A percentile compares a stretch with the other conserved stretches of the same genome.
Conservation (phyloP, 1,140 invertebrate genomes). For the Procambarus virginalis region DNA sequence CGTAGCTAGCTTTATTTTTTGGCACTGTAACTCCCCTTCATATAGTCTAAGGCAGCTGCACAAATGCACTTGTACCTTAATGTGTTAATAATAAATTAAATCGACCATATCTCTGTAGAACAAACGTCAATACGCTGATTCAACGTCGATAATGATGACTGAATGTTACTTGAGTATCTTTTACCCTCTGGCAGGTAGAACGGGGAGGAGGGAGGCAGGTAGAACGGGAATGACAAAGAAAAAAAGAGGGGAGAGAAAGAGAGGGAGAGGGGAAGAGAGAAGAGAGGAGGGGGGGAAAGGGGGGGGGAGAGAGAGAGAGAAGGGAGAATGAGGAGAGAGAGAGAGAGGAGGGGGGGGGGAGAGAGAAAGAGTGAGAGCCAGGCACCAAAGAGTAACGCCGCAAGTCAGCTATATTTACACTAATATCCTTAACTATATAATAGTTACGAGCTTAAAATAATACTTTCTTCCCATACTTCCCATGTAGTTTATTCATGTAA, state of each 20-base stretch:
- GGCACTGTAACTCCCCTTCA: too few relatives aligned
- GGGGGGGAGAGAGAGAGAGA: not conserved
- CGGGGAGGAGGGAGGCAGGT: not conserved
- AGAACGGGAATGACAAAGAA: not conserved
- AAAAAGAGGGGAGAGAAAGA: not conserved
- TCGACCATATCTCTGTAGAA: not conserved
- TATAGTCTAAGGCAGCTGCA: not conserved
- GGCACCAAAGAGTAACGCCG: too few relatives aligned
- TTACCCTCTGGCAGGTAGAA: not conserved
- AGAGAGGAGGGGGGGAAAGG: not conserved
- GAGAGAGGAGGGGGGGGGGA: not conserved
- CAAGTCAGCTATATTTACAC: too few relatives aligned
- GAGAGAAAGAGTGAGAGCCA: not conserved
- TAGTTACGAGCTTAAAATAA: too few relatives aligned
- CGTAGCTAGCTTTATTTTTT: too few relatives aligned
- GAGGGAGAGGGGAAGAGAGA: not conserved
- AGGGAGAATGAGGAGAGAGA: not conserved
- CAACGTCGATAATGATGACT: too few relatives aligned
- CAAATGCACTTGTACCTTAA: too few relatives aligned
- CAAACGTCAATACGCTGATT: not conserved
- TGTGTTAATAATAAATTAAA: not conserved
- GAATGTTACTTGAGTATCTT: too few relatives aligned
- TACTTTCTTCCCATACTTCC: too few relatives aligned
- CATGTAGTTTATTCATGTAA: too few relatives aligned
- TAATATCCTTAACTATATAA: too few relatives aligned